Base-by-base conservation (phyloP, 1,140 invertebrate genomes). In the Apis cerana region DNA sequence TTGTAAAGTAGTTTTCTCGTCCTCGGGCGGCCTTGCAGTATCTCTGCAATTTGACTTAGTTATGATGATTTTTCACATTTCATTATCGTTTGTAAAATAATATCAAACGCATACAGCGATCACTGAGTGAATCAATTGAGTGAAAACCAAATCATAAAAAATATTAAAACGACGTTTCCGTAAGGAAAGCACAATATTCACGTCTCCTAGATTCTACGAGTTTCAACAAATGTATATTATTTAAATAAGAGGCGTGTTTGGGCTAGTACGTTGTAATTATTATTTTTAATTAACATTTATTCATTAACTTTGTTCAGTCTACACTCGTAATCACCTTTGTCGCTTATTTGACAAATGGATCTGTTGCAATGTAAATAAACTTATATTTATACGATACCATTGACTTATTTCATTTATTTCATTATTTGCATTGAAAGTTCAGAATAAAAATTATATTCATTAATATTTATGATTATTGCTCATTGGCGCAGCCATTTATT, bases 321-420 rank as follows among this genome's bases (percentile, higher is more conserved):
- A 92, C 87, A 92, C 88, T 85, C 85, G 87, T 91, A 91, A 91
- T 89, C 85, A 88, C 84, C 88, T 91, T 91, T 86, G 90, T 90
- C 89, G 82, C 79, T 89, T 88, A 90, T 87, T 89, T 88, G 87
- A 88, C 89, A 89, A 90, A 88, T 90, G 90, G 80, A 92, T 91
- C 89, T 92, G 92, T 94, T 94, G 92, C 91, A 93, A 92, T 94
- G 93, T 94, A 94, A 94, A 94, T 94, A 94, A 94, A 94, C 93
- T 92, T 94, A 94, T 93, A 94, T 93, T 93, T 93, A 93, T 94
- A 94, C 88, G 88, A 93, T 64, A 33, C 56, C 27, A 27, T 58
- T 64, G 21, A 5, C 15, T 33, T 17, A n/a, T 48, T 68, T 62
- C 27, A 56, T 77, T 43, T 72, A 17, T 2, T 13, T 43, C 33